These are phyloP conservation scores for Itoplectis maculator DNA, from an alignment of 2,888 invertebrate species.

Conservation along the genomic window DNA sequence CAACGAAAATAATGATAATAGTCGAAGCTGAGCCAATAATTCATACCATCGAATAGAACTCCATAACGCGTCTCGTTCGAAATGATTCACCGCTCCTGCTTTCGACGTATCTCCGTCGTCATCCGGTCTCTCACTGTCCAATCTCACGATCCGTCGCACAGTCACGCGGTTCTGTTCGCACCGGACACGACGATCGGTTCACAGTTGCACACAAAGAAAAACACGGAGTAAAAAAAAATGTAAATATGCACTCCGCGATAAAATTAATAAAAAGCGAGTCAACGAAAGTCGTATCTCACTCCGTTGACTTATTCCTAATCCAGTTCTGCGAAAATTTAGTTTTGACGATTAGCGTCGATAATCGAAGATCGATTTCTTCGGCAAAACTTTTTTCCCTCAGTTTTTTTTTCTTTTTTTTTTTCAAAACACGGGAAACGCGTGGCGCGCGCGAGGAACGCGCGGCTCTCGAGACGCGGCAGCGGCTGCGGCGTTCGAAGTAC, in stretches of 20 bases:
- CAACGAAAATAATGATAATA: neutral
- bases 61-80: constrained; percentile 77
- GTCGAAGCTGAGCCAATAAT: constrained; percentile 12
- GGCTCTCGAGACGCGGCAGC: neutral
- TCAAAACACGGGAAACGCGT: too few relatives aligned
- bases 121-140: neutral
- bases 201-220: constrained; percentile 2
- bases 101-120: constrained; percentile 49
- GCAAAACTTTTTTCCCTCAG: too few relatives aligned
- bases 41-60: constrained; percentile 79
- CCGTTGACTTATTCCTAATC: neutral
- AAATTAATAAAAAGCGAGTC: neutral
- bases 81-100: constrained; percentile 62
- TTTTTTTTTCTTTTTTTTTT: too few relatives aligned
- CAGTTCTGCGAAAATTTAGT: too few relatives aligned
- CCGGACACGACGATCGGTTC: constrained; percentile 9
- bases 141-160: neutral
- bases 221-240: neutral
- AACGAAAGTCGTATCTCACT: neutral
- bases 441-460: constrained; percentile 42
- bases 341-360: too few relatives aligned
- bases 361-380: too few relatives aligned
- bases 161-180: neutral
- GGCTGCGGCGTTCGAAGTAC: constrained; percentile 29
- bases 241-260: too few relatives aligned